These are phyloP conservation scores for Prolemur simus DNA, from an alignment of 2,113 vertebrate species.

Conservation along the genomic window DNA sequence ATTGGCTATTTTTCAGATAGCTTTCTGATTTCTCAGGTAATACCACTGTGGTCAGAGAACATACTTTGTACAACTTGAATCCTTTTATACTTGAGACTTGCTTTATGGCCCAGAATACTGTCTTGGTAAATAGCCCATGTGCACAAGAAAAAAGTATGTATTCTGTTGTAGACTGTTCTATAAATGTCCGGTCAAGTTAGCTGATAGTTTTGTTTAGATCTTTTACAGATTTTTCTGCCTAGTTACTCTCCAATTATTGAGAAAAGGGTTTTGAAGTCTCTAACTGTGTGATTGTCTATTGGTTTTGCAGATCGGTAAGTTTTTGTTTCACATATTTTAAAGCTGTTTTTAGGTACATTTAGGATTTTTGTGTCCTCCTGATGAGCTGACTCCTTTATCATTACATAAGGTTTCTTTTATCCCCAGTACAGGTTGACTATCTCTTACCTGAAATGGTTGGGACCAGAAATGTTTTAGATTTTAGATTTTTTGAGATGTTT, in stretches of 20 bases:
- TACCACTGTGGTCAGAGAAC: no score
- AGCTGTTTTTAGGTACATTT: not conserved
- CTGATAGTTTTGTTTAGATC: not conserved
- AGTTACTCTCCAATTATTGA: not conserved
- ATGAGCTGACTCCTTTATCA: not conserved
- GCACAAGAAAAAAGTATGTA: not conserved
- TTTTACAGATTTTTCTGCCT: not conserved
- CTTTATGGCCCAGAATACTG: not conserved
- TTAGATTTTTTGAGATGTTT: not conserved
- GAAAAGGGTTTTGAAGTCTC: not conserved
- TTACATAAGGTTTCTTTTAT: not conserved
- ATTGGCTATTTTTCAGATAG: no score
- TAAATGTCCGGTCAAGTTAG: not conserved
- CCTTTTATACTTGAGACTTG: not conserved
- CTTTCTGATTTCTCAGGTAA: no score
- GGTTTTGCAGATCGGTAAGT: not conserved
- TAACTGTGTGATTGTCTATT: not conserved
- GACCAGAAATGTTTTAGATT: not conserved
- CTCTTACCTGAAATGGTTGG: not conserved
- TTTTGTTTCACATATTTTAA: not conserved
- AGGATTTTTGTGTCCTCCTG: not conserved
- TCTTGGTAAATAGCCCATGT: not conserved
- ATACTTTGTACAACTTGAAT: not conserved
- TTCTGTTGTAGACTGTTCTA: not conserved
- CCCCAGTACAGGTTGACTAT: not conserved